Conservation (phyloP, 2,888 invertebrate species). For the Drosophila kuntzei region DNA sequence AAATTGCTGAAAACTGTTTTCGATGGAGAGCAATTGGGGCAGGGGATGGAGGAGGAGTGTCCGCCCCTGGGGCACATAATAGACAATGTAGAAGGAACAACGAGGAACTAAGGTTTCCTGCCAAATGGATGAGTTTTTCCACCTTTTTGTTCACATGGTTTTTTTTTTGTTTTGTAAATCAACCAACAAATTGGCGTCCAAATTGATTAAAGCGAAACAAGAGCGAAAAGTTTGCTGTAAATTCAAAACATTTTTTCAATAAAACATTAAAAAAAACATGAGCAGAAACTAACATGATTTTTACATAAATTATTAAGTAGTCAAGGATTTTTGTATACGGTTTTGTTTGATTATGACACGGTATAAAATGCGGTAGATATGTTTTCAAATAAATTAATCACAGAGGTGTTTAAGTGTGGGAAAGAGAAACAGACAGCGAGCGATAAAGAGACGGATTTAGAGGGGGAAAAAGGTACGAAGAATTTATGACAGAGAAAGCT, state of each 20-base stretch:
- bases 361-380: not conserved
- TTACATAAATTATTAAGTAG: conserved; percentile 9
- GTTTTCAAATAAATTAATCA: not conserved
- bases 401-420: not conserved
- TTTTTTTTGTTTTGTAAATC: conserved; percentile 37
- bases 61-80: conserved; percentile 31
- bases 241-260: conserved; percentile 3
- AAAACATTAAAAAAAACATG: conserved; percentile 1
- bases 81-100: conserved; percentile 29
- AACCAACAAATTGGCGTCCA: conserved; percentile 56
- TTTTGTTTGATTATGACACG: not conserved
- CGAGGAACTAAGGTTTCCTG: conserved; percentile 11
- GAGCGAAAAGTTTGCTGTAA: conserved; percentile 12
- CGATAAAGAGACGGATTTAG: not conserved
- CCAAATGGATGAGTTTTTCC: conserved; percentile 36
- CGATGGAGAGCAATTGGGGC: not conserved
- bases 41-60: not conserved
- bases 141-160: conserved; percentile 8
- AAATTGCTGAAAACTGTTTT: conserved; percentile 45
- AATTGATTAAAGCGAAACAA: conserved; percentile 56
- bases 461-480: not conserved
- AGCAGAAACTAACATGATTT: conserved; percentile 5
- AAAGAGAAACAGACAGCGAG: not conserved
- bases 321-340: not conserved
- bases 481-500: not conserved